Percentiles rank a stretch among this genome's conserved stretches.
phyloP scores from a whole-genome alignment of 1,140 invertebrate species.

The Halesus radiatus region DNA sequence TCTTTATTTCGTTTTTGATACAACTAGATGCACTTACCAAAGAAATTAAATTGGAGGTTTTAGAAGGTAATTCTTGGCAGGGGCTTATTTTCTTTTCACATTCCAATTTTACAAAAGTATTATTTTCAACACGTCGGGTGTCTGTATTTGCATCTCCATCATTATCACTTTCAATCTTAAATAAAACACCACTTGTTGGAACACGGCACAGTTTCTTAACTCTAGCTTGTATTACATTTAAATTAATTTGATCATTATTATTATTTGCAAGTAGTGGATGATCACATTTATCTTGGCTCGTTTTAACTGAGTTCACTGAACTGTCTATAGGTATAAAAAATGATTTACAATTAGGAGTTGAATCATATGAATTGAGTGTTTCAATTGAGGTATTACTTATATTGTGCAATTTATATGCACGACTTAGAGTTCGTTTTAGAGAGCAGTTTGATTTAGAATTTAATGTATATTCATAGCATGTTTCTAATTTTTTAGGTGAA shows the following conservation, averaged over 20 bases:
- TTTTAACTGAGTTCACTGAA: constrained; percentile 16
- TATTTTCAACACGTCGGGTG: not conserved
- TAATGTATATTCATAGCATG: not conserved
- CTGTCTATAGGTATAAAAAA: constrained; percentile 26
- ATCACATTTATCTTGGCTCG: constrained; percentile 4
- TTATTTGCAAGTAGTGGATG: not conserved
- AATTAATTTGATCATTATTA: constrained; percentile 11
- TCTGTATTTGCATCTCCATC: not conserved
- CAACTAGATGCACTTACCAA: not conserved
- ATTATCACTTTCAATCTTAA: not conserved
- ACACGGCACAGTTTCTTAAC: constrained; percentile 38
- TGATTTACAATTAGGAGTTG: constrained; percentile 34
- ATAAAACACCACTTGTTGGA: constrained; percentile 8
- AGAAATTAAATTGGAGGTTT: not conserved
- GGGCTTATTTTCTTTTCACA: not conserved
- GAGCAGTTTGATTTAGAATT: constrained; percentile 7
- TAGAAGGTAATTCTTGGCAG: not conserved
- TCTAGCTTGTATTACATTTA: constrained; percentile 13
- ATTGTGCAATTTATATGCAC: constrained; percentile 39
- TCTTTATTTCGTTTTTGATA: not conserved
- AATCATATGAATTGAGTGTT: constrained; percentile 9
- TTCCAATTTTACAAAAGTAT: not conserved
- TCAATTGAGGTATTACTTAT: constrained; percentile 36
- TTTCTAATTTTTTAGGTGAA: not conserved
- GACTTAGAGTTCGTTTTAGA: constrained; percentile 45